Conservation (phyloP, 2,797 vertebrate species). For the Protosalanx chinensis region DNA sequence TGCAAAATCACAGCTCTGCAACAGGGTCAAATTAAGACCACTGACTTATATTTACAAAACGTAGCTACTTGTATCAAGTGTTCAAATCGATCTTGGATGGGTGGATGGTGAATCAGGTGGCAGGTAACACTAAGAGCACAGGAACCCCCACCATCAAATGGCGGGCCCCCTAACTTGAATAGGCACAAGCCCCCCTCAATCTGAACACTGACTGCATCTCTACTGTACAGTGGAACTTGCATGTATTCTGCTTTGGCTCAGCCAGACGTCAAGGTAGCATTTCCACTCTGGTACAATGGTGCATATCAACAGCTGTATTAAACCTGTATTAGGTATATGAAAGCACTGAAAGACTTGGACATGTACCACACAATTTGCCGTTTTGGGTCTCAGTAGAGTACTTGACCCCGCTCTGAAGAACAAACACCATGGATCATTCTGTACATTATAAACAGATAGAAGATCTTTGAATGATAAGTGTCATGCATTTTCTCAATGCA, state of each 20-base stretch:
- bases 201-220: slow-evolving; percentile 2
- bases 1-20: slow-evolving; percentile 39
- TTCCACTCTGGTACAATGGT: slow-evolving; percentile 35
- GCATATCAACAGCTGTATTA: slow-evolving; percentile 26
- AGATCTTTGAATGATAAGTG: slow-evolving; percentile 30
- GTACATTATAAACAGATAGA: slow-evolving; percentile 48
- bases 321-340: neutral
- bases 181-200: no score
- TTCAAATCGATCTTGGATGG: no score
- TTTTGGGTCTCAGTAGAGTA: neutral
- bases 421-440: slow-evolving; percentile 49
- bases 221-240: slow-evolving; percentile 27
- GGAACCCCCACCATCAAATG: no score
- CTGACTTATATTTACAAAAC: slow-evolving; percentile 22
- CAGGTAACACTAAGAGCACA: no score
- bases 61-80: no score
- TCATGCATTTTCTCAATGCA: slow-evolving; percentile 29
- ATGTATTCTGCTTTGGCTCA: slow-evolving; percentile 16
- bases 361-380: neutral
- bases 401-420: slow-evolving; percentile 19
- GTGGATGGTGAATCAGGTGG: no score
- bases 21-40: slow-evolving; percentile 37
- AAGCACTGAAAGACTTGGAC: neutral
- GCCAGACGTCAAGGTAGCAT: neutral
- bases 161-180: no score